Evolutionary conservation across 1,140 invertebrate genomes (phyloP).

Genomic region (Acromyrmex charruanus): DNA sequence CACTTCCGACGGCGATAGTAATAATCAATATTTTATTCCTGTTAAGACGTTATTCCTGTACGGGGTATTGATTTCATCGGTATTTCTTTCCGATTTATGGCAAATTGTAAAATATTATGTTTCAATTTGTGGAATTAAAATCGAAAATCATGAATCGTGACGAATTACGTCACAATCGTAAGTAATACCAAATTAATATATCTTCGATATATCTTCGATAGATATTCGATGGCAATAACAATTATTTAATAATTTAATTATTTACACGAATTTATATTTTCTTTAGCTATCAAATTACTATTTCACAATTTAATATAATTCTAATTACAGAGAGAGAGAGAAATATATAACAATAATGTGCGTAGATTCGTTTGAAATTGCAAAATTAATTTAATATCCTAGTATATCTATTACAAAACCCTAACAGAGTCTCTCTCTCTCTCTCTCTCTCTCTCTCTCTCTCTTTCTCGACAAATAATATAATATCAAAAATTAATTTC

Average conservation of each 20-base stretch:
- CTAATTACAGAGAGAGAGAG: background rate
- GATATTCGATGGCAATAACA: background rate
- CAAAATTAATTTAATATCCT: background rate
- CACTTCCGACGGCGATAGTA: conserved; percentile 2
- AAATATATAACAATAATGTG: too few species aligned
- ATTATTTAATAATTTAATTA: background rate
- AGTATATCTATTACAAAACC: background rate
- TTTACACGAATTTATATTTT: background rate
- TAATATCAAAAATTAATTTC: conserved; percentile 31
- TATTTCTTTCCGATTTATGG: conserved; percentile 33
- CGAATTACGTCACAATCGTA: background rate
- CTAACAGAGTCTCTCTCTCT: background rate
- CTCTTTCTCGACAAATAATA: background rate
- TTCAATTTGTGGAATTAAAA: conserved; percentile 25
- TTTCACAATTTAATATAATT: background rate
- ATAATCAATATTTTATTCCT: conserved; percentile 46
- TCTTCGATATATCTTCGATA: background rate
- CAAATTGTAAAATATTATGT: conserved; percentile 34
- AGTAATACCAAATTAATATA: background rate
- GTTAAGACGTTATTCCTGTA: conserved; percentile 37
- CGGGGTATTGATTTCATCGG: conserved; percentile 20
- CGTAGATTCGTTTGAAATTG: background rate
- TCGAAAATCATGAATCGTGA: background rate
- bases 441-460: background rate
- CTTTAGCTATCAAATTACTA: background rate